phyloP scores from a whole-genome alignment of 2,888 invertebrate species.

The Deilephila elpenor region DNA sequence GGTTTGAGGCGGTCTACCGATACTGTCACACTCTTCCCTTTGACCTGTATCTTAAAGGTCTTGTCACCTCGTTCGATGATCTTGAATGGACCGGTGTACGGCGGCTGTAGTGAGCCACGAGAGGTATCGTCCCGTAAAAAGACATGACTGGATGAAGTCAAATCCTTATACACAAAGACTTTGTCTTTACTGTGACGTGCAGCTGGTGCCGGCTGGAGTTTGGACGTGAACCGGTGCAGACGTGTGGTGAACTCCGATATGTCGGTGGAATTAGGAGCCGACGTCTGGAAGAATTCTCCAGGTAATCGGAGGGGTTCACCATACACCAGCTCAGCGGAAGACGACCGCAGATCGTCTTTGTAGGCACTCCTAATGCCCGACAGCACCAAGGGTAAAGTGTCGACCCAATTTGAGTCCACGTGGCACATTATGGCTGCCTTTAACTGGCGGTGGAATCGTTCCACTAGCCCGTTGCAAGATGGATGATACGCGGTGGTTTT shows the following conservation, averaged over 20 bases:
- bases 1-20: conserved; percentile 13
- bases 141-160: conserved; percentile 29
- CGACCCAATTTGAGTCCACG: conserved; percentile 28
- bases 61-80: not conserved
- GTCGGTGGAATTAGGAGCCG: not conserved
- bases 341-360: conserved; percentile 35
- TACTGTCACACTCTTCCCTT: not conserved
- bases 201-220: conserved; percentile 24
- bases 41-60: not conserved
- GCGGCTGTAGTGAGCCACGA: not conserved
- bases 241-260: not conserved
- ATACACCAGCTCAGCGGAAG: conserved; percentile 33
- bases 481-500: conserved; percentile 39
- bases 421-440: conserved; percentile 37
- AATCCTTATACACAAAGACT: conserved; percentile 31
- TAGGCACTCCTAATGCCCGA: conserved; percentile 33
- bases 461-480: conserved; percentile 36
- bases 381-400: conserved; percentile 31
- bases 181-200: conserved; percentile 29
- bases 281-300: conserved; percentile 25
- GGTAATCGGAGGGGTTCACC: conserved; percentile 28
- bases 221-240: not conserved
- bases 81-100: not conserved
- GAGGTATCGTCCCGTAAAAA: conserved; percentile 30
- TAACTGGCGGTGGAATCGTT: conserved; percentile 38